Percentiles rank a stretch among this genome's conserved stretches.
phyloP scores from a whole-genome alignment of 1,140 invertebrate genomes.

The Delia radicum region DNA sequence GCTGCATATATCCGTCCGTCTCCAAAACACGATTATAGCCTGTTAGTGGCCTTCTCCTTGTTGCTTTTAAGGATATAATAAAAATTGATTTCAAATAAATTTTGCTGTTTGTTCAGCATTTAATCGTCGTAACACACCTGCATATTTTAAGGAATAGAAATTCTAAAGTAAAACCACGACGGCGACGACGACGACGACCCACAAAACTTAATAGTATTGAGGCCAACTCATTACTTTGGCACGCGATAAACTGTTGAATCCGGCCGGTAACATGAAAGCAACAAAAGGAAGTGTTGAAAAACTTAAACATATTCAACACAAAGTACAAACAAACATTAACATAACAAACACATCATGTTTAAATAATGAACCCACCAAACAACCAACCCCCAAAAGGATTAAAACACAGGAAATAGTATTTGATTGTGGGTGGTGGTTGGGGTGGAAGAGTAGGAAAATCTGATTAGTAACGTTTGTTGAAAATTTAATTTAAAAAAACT shows the following conservation, averaged over 20 bases:
- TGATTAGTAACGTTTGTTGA: background rate
- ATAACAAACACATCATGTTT: background rate
- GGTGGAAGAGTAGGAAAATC: background rate
- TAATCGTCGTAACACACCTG: background rate
- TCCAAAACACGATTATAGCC: too few species aligned
- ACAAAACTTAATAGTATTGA: background rate
- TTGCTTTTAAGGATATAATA: background rate
- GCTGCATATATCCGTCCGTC: too few species aligned
- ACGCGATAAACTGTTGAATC: constrained; percentile 29
- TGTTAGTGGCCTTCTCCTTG: background rate
- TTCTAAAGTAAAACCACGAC: too few species aligned
- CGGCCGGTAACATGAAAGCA: background rate
- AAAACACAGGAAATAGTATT: background rate
- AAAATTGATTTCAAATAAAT: background rate
- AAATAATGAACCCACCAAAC: background rate
- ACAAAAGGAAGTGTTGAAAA: background rate
- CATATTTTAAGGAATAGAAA: background rate
- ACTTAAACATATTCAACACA: background rate
- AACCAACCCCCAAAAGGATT: background rate
- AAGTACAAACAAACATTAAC: background rate
- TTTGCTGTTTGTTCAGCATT: background rate
- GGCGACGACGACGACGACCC: background rate
- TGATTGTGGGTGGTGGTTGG: background rate
- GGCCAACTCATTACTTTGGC: background rate
- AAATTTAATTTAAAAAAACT: background rate